Evolutionary conservation across 2,113 vertebrate genomes (phyloP).

Genomic region (Amazona vittata): DNA sequence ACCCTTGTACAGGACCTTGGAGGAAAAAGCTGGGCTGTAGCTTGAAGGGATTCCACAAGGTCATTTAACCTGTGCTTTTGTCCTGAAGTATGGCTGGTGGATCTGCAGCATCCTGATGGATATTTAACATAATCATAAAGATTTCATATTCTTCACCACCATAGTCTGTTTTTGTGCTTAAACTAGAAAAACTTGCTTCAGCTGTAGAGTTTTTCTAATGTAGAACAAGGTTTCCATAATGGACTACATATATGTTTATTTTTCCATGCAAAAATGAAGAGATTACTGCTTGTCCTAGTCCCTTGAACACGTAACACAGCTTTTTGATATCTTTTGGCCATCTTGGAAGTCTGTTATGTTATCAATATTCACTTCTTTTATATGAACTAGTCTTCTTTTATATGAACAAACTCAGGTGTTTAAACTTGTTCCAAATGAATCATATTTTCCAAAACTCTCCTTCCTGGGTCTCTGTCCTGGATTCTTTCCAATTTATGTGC

Average conservation of each 20-base stretch:
- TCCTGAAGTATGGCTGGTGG: not conserved
- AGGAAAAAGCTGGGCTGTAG: not conserved
- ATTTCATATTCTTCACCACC: not conserved
- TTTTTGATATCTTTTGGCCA: not conserved
- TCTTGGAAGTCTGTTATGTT: not conserved
- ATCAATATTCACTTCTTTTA: not conserved
- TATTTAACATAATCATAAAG: not conserved
- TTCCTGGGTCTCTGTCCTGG: not conserved
- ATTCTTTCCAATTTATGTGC: not conserved
- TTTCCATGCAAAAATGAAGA: not conserved
- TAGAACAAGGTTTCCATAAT: not conserved
- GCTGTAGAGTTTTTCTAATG: not conserved
- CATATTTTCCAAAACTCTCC: not conserved
- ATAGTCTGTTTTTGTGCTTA: not conserved
- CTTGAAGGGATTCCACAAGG: not conserved
- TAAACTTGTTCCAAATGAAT: not conserved
- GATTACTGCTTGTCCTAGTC: not conserved
- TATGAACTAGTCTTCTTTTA: not conserved
- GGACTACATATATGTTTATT: not conserved
- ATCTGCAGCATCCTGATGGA: not conserved
- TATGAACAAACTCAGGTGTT: not conserved
- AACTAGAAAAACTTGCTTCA: not conserved
- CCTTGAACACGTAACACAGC: not conserved
- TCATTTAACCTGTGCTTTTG: not conserved
- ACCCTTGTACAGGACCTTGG: not conserved